Conservation (phyloP, 2,888 invertebrate genomes). For the Coelogynopora nodosa region DNA sequence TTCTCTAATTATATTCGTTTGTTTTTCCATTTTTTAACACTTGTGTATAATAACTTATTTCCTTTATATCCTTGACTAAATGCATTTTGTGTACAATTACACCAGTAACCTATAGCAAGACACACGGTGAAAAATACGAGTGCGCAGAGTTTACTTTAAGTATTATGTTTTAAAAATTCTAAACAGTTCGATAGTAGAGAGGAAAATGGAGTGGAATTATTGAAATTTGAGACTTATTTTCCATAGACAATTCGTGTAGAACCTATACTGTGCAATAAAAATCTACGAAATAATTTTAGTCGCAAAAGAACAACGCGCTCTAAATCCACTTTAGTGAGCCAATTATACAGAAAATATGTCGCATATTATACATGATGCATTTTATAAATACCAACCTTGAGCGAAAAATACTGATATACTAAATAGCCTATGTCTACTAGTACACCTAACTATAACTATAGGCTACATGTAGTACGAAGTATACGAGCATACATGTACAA, state of each 20-base stretch:
- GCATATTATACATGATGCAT: too few relatives aligned
- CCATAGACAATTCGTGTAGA: neutral
- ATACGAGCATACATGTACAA: too few relatives aligned
- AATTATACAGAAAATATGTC: too few relatives aligned
- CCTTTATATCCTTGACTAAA: too few relatives aligned
- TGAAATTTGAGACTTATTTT: neutral
- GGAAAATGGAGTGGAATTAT: neutral
- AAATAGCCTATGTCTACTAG: too few relatives aligned
- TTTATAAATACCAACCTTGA: too few relatives aligned
- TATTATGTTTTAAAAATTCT: neutral
- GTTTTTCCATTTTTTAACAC: neutral
- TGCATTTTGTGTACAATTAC: too few relatives aligned
- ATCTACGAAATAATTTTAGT: neutral
- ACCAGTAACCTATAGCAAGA: too few relatives aligned
- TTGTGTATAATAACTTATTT: neutral
- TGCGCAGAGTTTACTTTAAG: neutral
- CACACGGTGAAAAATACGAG: too few relatives aligned
- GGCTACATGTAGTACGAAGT: too few relatives aligned
- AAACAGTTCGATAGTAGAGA: neutral
- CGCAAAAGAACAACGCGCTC: neutral
- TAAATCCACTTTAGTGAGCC: neutral
- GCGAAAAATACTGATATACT: too few relatives aligned
- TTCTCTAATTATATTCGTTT: neutral
- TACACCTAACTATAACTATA: too few relatives aligned
- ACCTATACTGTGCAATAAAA: neutral